Base-by-base conservation (phyloP, 2,888 invertebrate species). In the Microplitis manilae region DNA sequence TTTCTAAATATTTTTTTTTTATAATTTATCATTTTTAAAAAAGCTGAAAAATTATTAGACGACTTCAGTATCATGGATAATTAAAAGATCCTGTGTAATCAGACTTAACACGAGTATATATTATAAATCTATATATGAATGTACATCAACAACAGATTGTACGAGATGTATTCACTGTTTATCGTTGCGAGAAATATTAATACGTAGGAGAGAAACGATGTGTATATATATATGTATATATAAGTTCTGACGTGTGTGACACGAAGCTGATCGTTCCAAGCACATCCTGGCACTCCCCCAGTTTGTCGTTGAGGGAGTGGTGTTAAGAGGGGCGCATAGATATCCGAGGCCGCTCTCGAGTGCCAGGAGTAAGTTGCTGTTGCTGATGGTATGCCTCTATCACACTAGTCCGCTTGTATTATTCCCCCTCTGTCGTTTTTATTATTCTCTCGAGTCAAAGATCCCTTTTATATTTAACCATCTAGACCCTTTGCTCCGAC, bases 271-370 rank as follows among this genome's bases (percentile, higher is more conserved):
- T 86, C 88, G 89, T 89, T 88, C 88, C 89, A 87, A 89, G 88
- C 89, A 88, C 88, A 89, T 89, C 89, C 89, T 89, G 89, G 88
- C 88, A 89, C 88, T 89, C 88, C 89, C 89, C 88, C 86, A 86
- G 86, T 84, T 81, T 50, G 74, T 73, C 50, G 77, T 77, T 77
- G 74, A 82, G 84, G 85, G 84, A 86, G 84, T 83, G 86, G 84
- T 83, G 85, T 80, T 84, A 85, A 85, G 85, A 85, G 85, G 85
- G 85, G 50, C 85, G 84, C 61, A 73, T 70, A 85, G 85, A 87
- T 87, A 87, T 85, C 83, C 83, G 83, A 82, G 82, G 68, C 75
- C 78, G 69, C 78, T 76, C 77, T 81, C 76, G 81, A 30, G 39
- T 20, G 72, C 62, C 61, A 38, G 62, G 59, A 68, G 40, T 71